Evolutionary conservation across 2,797 vertebrate genomes (phyloP), one percentile per base, ranked within the genome.

Genomic region (Eospalax fontanierii): DNA sequence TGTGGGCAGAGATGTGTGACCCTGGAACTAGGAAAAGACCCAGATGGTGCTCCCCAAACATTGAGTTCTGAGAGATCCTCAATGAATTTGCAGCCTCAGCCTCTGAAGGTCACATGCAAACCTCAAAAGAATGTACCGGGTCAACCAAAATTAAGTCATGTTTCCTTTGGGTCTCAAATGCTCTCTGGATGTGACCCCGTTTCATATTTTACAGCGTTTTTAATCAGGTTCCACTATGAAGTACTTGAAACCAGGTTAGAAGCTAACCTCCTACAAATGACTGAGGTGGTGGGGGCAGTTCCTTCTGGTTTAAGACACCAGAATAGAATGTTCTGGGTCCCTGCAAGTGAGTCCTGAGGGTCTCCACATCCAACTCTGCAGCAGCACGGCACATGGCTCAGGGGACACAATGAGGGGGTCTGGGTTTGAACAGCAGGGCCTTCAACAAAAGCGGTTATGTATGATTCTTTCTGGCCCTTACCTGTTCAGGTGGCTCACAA

Each of bases 151-250:
- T 75, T 61, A 92, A 78, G 59, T 4, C 40, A 73, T 7, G 9
- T n/a, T 87, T 85, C 70, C 79, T 75, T 43, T 35, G 46, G 70
- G 57, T 83, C 90, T 76, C 70, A 75, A 81, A 79, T 22, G 8
- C 79, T 95, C 95, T 85, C 92, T 59, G 80, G 93, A 76, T 70
- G 28, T 91, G 96, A 86, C 91, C 95, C 81, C 75, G 38, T 96
- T 97, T 96, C 75, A 66, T 63, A 75, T 82, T 90, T 90, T 89
- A 96, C 61, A 91, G 92, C 75, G 40, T 90, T 96, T 94, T 91
- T 86, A 97, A 94, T 95, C 94, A 93, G 76, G 54, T 93, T 92
- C 65, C 14, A 11, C 73, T 61, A 87, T 3, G 74, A 82, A 76
- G 61, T 24, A 35, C 40, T 95, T 92, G 91, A 68, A 86, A 91